Percentiles rank a stretch among this genome's conserved stretches.
Conservation (phyloP, 2,113 vertebrate genomes). For the Cygnus buccinator region DNA sequence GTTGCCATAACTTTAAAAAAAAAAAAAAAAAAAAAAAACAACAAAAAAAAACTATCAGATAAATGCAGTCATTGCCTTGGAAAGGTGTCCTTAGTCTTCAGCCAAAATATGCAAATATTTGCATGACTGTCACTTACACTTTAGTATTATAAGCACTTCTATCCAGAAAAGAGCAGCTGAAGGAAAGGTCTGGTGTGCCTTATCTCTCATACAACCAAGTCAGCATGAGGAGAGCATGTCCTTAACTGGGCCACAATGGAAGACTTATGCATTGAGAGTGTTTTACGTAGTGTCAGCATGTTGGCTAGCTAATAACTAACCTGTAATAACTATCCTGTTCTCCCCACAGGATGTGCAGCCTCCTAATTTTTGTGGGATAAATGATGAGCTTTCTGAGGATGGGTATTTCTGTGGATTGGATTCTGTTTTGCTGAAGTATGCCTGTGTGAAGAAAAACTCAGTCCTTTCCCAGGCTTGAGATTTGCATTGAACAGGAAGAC, state of each 20-base stretch:
- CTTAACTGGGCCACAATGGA: neutral
- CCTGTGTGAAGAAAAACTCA: neutral
- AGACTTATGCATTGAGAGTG: neutral
- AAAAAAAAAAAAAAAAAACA: no score
- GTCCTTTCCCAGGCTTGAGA: constrained; percentile 33
- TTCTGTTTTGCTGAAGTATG: constrained; percentile 31
- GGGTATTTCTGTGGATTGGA: neutral
- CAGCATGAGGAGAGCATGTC: neutral
- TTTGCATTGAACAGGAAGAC: neutral
- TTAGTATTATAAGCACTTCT: neutral
- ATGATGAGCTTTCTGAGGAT: neutral
- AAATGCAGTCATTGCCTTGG: neutral
- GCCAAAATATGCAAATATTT: neutral
- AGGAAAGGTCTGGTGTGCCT: neutral
- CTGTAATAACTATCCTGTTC: constrained; percentile 42
- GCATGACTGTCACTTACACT: neutral
- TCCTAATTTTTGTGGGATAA: neutral
- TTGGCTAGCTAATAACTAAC: constrained; percentile 43
- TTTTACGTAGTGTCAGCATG: constrained; percentile 45
- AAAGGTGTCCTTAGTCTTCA: neutral
- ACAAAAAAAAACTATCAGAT: neutral
- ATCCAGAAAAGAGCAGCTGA: neutral
- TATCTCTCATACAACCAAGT: neutral
- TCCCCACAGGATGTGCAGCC: constrained; percentile 53
- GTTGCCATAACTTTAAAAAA: neutral